Evolutionary conservation across 2,113 vertebrate genomes (phyloP), one percentile per base, ranked within the genome.

Genomic region (Chaetops frenatus): DNA sequence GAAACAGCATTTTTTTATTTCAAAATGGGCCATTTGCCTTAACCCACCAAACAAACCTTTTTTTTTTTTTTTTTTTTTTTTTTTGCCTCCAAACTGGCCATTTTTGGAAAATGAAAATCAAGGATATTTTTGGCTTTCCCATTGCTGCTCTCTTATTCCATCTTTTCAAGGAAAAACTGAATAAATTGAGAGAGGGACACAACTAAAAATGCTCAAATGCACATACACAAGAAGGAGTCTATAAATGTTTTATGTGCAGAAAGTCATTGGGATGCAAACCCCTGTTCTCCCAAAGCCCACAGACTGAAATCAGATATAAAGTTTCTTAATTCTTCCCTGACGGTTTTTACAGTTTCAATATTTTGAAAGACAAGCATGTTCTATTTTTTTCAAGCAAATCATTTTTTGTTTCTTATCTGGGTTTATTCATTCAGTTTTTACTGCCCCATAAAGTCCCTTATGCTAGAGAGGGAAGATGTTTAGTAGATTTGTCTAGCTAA

Each of bases 61-160:
- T 28, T 38, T 73, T 27, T 50, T 29, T 35, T 54, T 73, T 81
- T 2, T 40, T 33, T 33, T 36, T 58, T 21, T 56, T 36, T 42
- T 51, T 44, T 48, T 1, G 0, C 33, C 21, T 90, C 44, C 64
- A 56, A 88, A 88, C 35, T 6, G 29, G 9, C 86, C 88, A 78
- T 94, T 92, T 97, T 95, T 84, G 60, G 91, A 91, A 74, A 86
- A 86, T 27, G 6, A 94, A 96, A 92, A 95, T 88, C 57, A 53
- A n/a, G 50, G 71, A 20, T 94, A 92, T 97, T 94, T 95, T 92
- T 92, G 25, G 56, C 71, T 92, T 86, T 95, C 66, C 47, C 2
- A 0, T 66, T 80, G 54, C 71, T 84, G 56, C 48, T 71, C 2
- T 60, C 67, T 82, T 64, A 86, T 73, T 82, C 74, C 0, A 0